Conservation (phyloP, 2,113 vertebrate species). For the Pelecanus crispus region DNA sequence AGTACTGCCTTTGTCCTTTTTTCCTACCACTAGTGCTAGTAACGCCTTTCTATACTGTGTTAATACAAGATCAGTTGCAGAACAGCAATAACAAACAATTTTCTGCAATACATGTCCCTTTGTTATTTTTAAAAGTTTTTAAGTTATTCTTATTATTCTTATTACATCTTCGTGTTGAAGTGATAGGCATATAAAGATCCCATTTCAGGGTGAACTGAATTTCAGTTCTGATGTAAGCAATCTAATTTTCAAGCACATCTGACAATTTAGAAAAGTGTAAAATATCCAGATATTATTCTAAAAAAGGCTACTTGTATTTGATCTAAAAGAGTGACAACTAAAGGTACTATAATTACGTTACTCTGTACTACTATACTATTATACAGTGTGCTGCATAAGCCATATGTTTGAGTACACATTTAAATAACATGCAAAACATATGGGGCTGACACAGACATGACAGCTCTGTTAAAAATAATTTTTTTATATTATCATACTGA, state of each 20-base stretch:
- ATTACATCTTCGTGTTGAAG: not conserved
- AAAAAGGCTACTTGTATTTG: not conserved
- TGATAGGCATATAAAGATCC: not conserved
- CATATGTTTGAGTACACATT: not conserved
- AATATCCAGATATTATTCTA: not conserved
- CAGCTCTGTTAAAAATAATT: not conserved
- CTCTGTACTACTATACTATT: not conserved
- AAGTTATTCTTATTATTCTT: not conserved
- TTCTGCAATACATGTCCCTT: not conserved
- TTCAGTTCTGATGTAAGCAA: not conserved
- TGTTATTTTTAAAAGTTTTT: not conserved
- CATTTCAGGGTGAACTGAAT: not conserved
- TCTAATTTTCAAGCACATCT: not conserved
- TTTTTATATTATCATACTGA: not conserved
- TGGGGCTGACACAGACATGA: not conserved
- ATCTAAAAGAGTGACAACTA: not conserved
- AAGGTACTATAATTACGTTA: not conserved
- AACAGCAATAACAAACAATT: not conserved
- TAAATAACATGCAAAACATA: not conserved
- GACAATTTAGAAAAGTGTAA: not conserved
- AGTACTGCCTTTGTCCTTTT: not conserved
- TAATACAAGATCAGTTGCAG: not conserved
- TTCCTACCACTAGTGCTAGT: not conserved
- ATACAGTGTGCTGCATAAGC: not conserved
- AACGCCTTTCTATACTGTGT: not conserved